Conservation (phyloP, 2,113 vertebrate species). For the Ginglymostoma cirratum region DNA sequence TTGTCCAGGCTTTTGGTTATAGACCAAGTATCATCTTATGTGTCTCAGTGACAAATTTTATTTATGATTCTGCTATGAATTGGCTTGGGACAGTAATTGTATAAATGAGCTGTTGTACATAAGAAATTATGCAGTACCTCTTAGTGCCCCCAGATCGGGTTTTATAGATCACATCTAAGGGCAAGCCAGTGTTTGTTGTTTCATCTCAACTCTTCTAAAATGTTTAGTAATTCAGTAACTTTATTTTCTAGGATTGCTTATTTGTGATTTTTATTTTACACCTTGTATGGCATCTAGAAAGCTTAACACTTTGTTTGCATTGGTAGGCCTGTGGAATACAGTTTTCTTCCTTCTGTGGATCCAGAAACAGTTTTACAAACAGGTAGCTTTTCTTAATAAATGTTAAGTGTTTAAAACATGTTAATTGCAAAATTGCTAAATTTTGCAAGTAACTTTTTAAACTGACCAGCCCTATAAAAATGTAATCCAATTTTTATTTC, state of each 20-base stretch:
- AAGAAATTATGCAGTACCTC: neutral
- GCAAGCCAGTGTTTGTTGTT: neutral
- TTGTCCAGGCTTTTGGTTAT: neutral
- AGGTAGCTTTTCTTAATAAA: conserved; percentile 58
- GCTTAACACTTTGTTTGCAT: conserved; percentile 40
- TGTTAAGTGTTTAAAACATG: neutral
- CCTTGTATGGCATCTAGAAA: neutral
- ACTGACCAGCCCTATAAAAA: neutral
- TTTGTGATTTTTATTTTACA: neutral
- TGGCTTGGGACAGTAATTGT: no score
- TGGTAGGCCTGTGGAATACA: conserved; percentile 75
- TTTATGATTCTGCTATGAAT: no score
- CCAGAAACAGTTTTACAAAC: conserved; percentile 93
- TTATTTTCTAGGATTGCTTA: neutral
- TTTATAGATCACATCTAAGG: neutral
- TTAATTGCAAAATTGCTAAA: neutral
- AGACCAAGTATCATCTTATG: neutral
- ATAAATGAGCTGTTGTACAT: neutral
- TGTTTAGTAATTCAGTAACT: neutral
- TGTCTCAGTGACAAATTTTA: neutral
- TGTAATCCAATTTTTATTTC: neutral
- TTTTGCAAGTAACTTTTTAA: neutral
- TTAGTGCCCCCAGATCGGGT: neutral
- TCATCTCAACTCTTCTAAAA: neutral
- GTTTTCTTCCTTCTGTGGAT: conserved; percentile 86